phyloP scores from a whole-genome alignment of 2,797 vertebrate species.

The Melopsittacus undulatus region DNA sequence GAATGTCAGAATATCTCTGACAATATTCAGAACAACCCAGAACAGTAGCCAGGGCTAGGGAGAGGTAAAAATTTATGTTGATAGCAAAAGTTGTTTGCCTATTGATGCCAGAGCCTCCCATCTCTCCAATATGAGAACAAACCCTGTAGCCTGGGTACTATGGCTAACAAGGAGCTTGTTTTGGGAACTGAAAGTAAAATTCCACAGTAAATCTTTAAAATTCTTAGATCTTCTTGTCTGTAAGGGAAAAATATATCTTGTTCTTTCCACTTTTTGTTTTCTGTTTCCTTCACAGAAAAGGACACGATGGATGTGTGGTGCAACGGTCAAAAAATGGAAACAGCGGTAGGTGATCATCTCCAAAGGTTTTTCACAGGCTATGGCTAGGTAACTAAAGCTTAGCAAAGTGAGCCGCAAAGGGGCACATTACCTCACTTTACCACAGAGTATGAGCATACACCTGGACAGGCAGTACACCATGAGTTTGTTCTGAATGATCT shows the following conservation, averaged over 20 bases:
- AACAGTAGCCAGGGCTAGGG: not conserved
- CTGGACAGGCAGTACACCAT: rapidly evolving
- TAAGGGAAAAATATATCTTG: not conserved
- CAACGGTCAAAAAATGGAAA: slow-evolving; percentile 94
- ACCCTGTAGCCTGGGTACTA: not conserved
- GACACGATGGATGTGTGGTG: slow-evolving; percentile 99
- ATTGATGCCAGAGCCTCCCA: not conserved
- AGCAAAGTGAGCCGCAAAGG: not conserved
- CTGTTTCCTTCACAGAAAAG: slow-evolving; percentile 84
- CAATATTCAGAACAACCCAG: not conserved
- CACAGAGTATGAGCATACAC: not conserved
- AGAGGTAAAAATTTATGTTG: not conserved
- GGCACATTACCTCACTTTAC: not conserved
- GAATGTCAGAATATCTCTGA: not conserved
- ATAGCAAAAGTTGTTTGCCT: not conserved
- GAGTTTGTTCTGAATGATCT: not conserved
- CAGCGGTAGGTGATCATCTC: slow-evolving; percentile 84
- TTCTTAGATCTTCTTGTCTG: not conserved
- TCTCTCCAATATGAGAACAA: not conserved
- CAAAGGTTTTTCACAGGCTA: not conserved
- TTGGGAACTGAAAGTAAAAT: not conserved
- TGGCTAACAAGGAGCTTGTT: not conserved
- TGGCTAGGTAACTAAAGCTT: not conserved
- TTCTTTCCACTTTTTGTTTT: not conserved
- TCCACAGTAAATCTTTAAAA: not conserved